Evolutionary conservation across 2,888 invertebrate genomes (phyloP).

Genomic region (Sturmia bella): DNA sequence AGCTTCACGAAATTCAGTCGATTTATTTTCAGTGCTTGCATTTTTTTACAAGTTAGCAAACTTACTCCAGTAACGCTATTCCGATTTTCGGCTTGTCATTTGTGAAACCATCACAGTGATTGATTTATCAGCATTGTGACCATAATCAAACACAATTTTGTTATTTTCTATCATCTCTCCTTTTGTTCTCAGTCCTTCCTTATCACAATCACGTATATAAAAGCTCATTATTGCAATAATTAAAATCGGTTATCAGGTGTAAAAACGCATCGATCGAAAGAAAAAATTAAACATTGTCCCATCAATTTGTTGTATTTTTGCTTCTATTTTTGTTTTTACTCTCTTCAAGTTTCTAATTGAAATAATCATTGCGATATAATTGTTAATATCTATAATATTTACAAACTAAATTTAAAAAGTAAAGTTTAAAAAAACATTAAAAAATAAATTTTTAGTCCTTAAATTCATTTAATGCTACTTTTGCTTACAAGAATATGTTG

Average conservation of each 20-base stretch:
- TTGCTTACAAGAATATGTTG: constrained; percentile 28
- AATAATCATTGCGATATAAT: constrained; percentile 31
- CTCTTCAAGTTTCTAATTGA: constrained; percentile 15
- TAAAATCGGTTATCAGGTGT: background rate
- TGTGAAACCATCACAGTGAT: no score
- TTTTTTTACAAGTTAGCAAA: no score
- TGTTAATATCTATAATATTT: constrained; percentile 55
- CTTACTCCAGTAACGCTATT: no score
- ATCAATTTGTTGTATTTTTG: constrained; percentile 16
- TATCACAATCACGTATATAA: background rate
- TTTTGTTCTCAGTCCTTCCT: background rate
- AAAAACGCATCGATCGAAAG: constrained; percentile 9
- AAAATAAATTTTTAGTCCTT: constrained; percentile 42
- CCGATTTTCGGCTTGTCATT: no score
- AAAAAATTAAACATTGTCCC: constrained; percentile 10
- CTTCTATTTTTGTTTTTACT: background rate
- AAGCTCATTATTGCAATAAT: constrained; percentile 8
- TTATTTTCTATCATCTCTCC: background rate
- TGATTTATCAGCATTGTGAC: no score
- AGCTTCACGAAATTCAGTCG: no score
- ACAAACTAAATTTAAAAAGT: constrained; percentile 58
- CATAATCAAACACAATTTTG: background rate
- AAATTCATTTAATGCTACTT: constrained; percentile 52
- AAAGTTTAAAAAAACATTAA: constrained; percentile 12
- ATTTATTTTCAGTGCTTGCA: no score